Base-by-base conservation (phyloP, 2,797 vertebrate species). In the Eulemur coronatus region DNA sequence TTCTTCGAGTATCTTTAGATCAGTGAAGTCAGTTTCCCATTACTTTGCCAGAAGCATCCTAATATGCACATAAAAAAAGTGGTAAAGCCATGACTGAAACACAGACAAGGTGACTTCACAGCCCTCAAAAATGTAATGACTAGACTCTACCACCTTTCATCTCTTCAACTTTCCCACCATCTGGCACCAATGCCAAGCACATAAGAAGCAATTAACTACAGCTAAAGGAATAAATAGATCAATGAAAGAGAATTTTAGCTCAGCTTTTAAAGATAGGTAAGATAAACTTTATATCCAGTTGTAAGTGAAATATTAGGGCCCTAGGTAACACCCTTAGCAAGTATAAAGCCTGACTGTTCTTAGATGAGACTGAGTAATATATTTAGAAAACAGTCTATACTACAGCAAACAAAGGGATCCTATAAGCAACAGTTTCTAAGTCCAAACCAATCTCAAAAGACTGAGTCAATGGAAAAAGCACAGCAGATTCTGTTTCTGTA, bases 171-270 rank as follows among this genome's bases (percentile, higher is more conserved):
- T 30, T 41, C 43, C 50, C 10, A 11, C 41, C 41, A 46, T 24
- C 28, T 43, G 52, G 69, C n/a, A 81, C 35, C 33, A 35, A 43
- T 33, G 65, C 33, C 8, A 15, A 2, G 9, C 30, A 50, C 11
- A 17, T 7, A 7, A 50, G 18, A 78, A 55, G 75, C 17, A 59
- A 75, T 33, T 67, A 91, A 78, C 26, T 43, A n/a, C 33, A 26
- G 33, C 78, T 57, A 94, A 89, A 13, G 43, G 50, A 94, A 82
- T 0, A 78, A 94, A 81, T 0, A 82, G 17, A 72, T 65, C 30
- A 92, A 84, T 50, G 28, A 65, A 93, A 69, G 0, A 80, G 69
- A 94, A 96, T 48, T 85, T 78, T 81, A 84, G 72, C 72, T 92
- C 86, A 24, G 22, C 73, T 94, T 91, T 91, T 76, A 93, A 86